Conservation (phyloP, 2,113 vertebrate species). For the Mustela nigripes region DNA sequence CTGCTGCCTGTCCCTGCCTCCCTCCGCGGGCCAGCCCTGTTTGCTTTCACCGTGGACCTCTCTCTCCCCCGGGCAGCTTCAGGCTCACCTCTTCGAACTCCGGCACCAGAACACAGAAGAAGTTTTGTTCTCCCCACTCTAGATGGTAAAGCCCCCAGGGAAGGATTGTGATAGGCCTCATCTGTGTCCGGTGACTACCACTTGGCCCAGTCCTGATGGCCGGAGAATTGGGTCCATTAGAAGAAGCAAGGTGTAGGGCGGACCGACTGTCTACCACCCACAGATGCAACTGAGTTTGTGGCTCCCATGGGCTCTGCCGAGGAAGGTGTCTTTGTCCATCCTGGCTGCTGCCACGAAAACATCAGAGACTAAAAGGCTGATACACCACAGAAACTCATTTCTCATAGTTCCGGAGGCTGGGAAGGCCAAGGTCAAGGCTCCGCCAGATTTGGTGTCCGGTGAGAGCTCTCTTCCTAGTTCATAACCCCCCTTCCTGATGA, state of each 20-base stretch:
- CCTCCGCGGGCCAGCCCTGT: neutral
- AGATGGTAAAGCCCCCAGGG: neutral
- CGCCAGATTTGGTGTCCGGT: rapidly evolving
- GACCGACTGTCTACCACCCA: neutral
- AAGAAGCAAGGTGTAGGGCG: neutral
- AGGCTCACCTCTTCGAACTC: neutral
- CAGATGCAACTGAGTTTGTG: neutral
- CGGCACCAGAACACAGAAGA: neutral
- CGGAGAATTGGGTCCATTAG: neutral
- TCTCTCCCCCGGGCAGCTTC: neutral
- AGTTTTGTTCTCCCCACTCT: neutral
- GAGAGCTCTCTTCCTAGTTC: neutral
- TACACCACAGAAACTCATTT: neutral
- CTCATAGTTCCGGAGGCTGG: neutral
- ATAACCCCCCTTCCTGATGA: neutral
- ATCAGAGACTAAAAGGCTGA: neutral
- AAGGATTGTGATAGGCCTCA: neutral
- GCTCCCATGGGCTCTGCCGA: neutral
- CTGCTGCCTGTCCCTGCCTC: neutral
- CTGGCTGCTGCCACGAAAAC: neutral
- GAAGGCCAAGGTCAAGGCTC: neutral
- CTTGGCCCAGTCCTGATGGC: neutral
- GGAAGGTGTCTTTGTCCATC: neutral
- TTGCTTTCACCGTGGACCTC: neutral
- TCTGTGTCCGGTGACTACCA: neutral